Evolutionary conservation across 2,888 invertebrate species (phyloP).

Genomic region (Acronicta aceris): DNA sequence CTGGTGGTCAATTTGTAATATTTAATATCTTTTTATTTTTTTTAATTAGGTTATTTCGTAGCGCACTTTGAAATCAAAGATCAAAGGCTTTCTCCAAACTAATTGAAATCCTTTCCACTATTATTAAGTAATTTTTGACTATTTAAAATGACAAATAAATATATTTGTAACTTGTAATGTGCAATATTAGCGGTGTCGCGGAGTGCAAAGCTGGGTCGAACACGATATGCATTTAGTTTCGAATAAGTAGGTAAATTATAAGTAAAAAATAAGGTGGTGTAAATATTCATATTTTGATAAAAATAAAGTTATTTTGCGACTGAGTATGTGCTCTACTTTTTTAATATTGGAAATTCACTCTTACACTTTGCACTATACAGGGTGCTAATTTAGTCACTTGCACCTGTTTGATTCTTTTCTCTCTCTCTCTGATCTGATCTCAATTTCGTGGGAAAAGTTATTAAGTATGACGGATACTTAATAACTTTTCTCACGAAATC

Average conservation of each 20-base stretch:
- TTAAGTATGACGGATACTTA: too few relatives aligned
- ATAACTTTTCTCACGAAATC: too few relatives aligned
- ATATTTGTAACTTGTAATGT: conserved; percentile 49
- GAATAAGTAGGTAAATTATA: conserved; percentile 60
- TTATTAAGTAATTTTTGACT: conserved; percentile 30
- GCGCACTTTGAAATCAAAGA: conserved; percentile 15
- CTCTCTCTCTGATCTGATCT: too few relatives aligned
- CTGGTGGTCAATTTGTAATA: not conserved
- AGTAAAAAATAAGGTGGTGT: conserved; percentile 66
- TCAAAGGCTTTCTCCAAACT: not conserved
- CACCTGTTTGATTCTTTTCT: too few relatives aligned
- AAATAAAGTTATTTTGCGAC: conserved; percentile 76
- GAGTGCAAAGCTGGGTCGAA: conserved; percentile 65
- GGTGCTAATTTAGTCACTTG: too few relatives aligned
- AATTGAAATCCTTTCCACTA: conserved; percentile 36
- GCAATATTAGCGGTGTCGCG: conserved; percentile 59
- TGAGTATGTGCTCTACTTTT: conserved; percentile 26
- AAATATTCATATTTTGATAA: conserved; percentile 74
- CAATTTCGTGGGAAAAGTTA: too few relatives aligned
- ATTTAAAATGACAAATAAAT: conserved; percentile 52
- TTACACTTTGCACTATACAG: too few relatives aligned
- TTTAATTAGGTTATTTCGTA: conserved; percentile 1
- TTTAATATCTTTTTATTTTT: not conserved
- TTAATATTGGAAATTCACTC: not conserved
- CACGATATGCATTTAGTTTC: conserved; percentile 79